Evolutionary conservation across 2,113 vertebrate species (phyloP).

Genomic region (Euleptes europaea): DNA sequence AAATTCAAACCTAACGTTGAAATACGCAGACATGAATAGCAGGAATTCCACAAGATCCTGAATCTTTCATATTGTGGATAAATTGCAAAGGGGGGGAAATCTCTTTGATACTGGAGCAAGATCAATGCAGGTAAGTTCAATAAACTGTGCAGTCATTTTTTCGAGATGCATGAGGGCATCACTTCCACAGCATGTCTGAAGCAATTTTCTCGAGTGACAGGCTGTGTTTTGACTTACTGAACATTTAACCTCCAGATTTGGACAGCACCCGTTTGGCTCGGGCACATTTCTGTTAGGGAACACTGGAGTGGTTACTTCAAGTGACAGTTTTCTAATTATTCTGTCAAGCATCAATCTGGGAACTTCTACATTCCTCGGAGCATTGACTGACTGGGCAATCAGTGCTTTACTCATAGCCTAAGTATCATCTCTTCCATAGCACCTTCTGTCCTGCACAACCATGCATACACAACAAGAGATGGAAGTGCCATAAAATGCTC

Average conservation of each 20-base stretch:
- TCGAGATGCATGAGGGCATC: conserved; percentile 55
- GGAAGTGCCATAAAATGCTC: background rate
- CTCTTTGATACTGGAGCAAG: conserved; percentile 31
- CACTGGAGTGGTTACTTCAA: conserved; percentile 87
- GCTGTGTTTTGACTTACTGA: conserved; percentile 80
- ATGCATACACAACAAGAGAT: background rate
- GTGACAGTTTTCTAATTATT: conserved; percentile 99
- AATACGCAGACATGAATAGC: background rate
- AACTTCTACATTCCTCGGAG: conserved; percentile 82
- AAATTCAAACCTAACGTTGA: background rate
- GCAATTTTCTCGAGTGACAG: conserved; percentile 74
- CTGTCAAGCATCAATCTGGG: conserved; percentile 97
- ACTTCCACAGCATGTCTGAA: conserved; percentile 56
- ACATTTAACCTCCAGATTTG: conserved; percentile 80
- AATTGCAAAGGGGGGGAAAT: conserved; percentile 42
- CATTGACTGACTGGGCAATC: conserved; percentile 97
- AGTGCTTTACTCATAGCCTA: conserved; percentile 79
- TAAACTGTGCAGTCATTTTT: conserved; percentile 43
- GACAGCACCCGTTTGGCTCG: conserved; percentile 65
- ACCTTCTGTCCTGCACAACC: conserved; percentile 41
- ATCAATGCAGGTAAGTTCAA: conserved; percentile 51
- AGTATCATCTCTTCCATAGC: conserved; percentile 38
- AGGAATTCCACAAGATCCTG: background rate
- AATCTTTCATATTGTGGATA: background rate
- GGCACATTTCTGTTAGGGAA: conserved; percentile 81